These are phyloP conservation scores for Tachysurus fulvidraco DNA, from an alignment of 2,113 vertebrate species.

Conservation along the genomic window DNA sequence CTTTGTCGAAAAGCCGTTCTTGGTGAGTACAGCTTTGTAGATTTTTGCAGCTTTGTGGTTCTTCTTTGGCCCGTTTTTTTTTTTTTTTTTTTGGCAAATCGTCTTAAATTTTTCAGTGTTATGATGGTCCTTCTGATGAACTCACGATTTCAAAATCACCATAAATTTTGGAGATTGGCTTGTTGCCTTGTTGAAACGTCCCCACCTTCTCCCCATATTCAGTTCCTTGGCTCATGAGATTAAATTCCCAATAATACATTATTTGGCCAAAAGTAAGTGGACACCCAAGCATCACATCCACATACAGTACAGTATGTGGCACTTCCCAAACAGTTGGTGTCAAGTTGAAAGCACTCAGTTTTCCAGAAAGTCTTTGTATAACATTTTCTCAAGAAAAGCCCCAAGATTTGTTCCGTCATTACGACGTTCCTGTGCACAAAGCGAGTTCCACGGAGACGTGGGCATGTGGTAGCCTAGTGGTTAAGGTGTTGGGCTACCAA, in stretches of 20 bases:
- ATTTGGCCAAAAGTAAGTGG: background rate
- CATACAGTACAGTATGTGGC: no score
- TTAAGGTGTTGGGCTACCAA: no score
- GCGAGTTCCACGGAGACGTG: background rate
- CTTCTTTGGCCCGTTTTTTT: background rate
- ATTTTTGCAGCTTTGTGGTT: conserved; percentile 4
- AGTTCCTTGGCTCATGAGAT: background rate
- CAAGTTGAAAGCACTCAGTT: background rate
- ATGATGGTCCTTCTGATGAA: background rate
- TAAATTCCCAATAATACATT: background rate
- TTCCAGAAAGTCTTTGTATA: background rate
- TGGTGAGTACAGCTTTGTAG: background rate
- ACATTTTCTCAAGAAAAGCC: background rate
- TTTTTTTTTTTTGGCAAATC: background rate
- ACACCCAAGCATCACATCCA: background rate
- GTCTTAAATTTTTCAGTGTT: background rate
- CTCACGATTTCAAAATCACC: background rate
- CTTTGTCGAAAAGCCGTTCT: background rate
- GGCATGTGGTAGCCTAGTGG: no score
- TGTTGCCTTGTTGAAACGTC: background rate
- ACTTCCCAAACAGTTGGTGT: background rate
- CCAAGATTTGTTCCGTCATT: background rate
- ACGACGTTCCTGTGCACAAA: background rate
- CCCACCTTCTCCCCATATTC: background rate
- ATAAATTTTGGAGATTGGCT: background rate